Conservation (phyloP, 2,888 invertebrate species). For the Dynastes hyllus region DNA sequence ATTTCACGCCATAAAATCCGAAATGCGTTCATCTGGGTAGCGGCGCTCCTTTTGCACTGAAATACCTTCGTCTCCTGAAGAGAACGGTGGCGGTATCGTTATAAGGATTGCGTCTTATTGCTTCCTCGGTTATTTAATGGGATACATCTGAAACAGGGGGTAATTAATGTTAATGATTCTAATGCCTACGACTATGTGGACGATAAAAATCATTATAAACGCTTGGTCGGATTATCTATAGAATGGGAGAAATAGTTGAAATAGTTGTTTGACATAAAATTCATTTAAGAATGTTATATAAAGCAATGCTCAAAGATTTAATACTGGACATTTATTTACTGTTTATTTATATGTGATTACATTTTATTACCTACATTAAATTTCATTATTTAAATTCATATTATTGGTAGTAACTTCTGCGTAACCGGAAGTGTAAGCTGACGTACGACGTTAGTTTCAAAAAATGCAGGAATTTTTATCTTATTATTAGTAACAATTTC, state of each 20-base stretch:
- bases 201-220: conserved; percentile 9
- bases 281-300: neutral
- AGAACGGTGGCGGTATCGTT: conserved; percentile 18
- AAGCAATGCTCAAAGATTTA: neutral
- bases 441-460: too few relatives aligned
- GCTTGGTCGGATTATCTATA: neutral
- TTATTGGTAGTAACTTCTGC: too few relatives aligned
- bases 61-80: neutral
- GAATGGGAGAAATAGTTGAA: neutral
- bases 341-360: too few relatives aligned
- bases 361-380: too few relatives aligned
- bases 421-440: too few relatives aligned
- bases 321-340: too few relatives aligned
- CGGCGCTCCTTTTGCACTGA: conserved; percentile 50
- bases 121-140: conserved; percentile 32
- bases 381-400: too few relatives aligned
- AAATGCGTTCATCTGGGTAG: conserved; percentile 56
- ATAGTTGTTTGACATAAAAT: neutral
- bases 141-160: conserved; percentile 32
- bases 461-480: too few relatives aligned
- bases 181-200: neutral
- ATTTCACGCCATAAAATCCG: conserved; percentile 62
- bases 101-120: conserved; percentile 48
- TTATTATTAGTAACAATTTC: too few relatives aligned
- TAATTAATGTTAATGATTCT: conserved; percentile 29